Base-by-base conservation (phyloP, 2,113 vertebrate species). In the Madoqua kirkii region DNA sequence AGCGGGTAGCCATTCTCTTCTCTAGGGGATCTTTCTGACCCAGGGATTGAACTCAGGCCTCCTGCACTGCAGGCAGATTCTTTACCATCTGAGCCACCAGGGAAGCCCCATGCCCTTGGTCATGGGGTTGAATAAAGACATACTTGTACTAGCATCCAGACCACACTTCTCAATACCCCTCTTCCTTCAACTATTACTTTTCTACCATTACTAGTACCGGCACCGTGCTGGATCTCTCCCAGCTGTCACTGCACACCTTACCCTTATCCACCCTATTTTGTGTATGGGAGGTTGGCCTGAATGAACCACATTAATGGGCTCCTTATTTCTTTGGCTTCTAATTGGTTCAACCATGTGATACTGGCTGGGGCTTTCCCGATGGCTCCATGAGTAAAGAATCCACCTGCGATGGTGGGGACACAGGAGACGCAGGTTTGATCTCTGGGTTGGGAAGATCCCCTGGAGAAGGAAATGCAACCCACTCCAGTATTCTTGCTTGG, bases 121-220 rank as follows among this genome's bases (percentile, higher is more conserved):
- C 9, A 19, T 48, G 3, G 23, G 16, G 3, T 79, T 76, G 33
- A 91, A 83, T 83, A 84, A 62, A 87, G 1, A 25, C 27, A 23
- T 79, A 50, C 7, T 59, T 85, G 29, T 31, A 17, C 9, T 43
- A n/a, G 8, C 62, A 64, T n/a, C 25, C 0, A 23, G 23, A 5
- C 33, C 25, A 60, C 8, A 54, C 36, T 86, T 71, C 57, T 87
- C 36, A 87, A 2, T 40, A 31, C 14, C 27, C 8, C 2, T 1
- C 2, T 36, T 50, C 2, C 31, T 74, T 11, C 11, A 60, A 0
- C 33, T 33, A 9, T 6, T 31, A 15, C 3, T 33, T 9, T 5
- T n/a, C 2, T 2, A 1, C 36, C 50, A 1, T 17, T 50, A 6
- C 6, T 54, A 52, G 52, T 60, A 29, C 33, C 29, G 7, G 11